Conservation (phyloP, 2,888 invertebrate species). For the Archaeoteleia sp. region DNA sequence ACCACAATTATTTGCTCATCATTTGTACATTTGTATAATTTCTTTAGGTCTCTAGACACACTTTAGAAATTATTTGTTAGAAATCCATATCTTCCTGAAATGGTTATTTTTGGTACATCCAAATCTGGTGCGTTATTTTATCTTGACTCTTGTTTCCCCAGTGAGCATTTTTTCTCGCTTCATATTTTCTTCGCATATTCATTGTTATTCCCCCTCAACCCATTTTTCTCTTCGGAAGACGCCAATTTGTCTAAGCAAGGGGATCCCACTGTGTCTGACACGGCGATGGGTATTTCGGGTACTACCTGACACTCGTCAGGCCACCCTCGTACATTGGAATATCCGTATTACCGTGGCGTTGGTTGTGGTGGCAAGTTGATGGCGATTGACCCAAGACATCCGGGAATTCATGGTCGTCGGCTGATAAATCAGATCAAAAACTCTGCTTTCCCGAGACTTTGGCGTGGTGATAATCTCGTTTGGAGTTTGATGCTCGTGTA, state of each 20-base stretch:
- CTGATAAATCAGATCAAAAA: constrained; percentile 39
- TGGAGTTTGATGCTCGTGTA: too few relatives aligned
- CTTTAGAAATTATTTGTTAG: too few relatives aligned
- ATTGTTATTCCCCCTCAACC: neutral
- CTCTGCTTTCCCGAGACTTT: constrained; percentile 7
- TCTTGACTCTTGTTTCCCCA: neutral
- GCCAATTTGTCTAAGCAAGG: constrained; percentile 62
- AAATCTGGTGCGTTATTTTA: too few relatives aligned
- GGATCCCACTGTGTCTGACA: constrained; percentile 70
- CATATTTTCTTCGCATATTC: constrained; percentile 19
- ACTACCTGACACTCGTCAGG: constrained; percentile 74
- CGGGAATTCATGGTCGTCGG: constrained; percentile 54
- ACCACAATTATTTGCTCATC: too few relatives aligned
- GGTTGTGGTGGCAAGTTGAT: constrained; percentile 46
- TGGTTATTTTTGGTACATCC: too few relatives aligned
- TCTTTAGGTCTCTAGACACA: too few relatives aligned
- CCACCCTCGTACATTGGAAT: constrained; percentile 67
- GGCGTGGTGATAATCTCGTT: too few relatives aligned
- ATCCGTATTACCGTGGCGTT: constrained; percentile 50
- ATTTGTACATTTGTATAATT: too few relatives aligned
- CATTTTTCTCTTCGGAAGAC: constrained; percentile 37
- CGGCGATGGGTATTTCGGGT: constrained; percentile 73
- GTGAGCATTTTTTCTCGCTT: constrained; percentile 18
- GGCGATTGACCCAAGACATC: constrained; percentile 19
- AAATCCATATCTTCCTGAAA: too few relatives aligned